Conservation (phyloP, 2,113 vertebrate genomes). For the Clinocottus analis region DNA sequence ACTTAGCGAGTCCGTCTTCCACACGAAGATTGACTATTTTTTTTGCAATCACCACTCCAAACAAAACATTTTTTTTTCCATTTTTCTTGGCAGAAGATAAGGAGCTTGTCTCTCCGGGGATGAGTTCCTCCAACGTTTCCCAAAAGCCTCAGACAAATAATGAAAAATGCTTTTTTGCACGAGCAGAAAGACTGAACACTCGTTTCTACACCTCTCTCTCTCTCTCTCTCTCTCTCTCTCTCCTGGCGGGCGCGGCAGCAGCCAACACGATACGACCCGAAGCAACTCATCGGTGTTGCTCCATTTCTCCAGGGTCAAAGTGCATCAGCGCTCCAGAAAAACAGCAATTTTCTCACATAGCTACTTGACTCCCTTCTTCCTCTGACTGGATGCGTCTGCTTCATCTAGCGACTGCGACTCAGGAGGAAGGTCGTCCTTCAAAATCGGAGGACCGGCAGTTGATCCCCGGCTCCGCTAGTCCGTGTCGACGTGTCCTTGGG, state of each 20-base stretch:
- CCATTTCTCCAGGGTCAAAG: neutral
- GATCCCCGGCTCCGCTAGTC: neutral
- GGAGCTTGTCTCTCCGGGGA: neutral
- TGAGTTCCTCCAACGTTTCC: neutral
- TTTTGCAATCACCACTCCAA: too few species aligned
- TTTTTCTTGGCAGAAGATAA: neutral
- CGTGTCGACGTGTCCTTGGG: neutral
- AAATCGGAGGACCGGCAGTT: neutral
- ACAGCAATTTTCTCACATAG: neutral
- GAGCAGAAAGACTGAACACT: neutral
- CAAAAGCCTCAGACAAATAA: neutral
- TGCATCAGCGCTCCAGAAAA: neutral
- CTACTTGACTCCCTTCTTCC: neutral
- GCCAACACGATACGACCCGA: neutral
- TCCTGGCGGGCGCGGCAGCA: neutral
- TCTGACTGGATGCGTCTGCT: neutral
- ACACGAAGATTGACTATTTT: neutral
- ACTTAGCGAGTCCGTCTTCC: neutral
- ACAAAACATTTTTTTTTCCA: neutral
- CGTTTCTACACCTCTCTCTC: neutral
- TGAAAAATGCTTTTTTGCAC: too few species aligned
- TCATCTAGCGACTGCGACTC: neutral
- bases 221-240: too few species aligned
- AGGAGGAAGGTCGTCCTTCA: neutral
- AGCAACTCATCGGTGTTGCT: neutral